phyloP scores from a whole-genome alignment of 2,113 vertebrate genomes.

The Herpetotheres cachinnans region DNA sequence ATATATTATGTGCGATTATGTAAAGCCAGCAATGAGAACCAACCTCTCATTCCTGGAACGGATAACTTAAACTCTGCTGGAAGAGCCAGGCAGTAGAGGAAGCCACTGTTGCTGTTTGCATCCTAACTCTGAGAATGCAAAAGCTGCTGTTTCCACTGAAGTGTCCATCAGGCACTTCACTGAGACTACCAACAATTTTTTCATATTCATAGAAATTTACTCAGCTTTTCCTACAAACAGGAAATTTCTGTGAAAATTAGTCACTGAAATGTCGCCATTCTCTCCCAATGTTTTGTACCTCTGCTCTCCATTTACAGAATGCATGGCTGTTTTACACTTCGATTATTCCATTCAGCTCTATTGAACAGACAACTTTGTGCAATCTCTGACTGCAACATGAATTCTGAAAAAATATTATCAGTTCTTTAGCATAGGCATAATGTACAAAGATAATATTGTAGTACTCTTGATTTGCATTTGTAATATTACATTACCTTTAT shows the following conservation, averaged over 20 bases:
- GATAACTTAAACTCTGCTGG: background rate
- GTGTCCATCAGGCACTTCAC: background rate
- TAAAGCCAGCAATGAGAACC: background rate
- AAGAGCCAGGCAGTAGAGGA: background rate
- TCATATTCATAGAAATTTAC: background rate
- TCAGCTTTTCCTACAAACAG: background rate
- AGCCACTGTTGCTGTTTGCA: background rate
- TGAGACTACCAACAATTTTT: background rate
- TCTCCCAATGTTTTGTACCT: background rate
- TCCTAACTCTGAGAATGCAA: background rate
- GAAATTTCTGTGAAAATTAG: background rate
- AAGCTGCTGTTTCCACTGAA: background rate
- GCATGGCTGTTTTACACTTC: background rate
- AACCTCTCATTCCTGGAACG: background rate
- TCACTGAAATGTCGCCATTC: background rate
- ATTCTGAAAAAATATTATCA: background rate
- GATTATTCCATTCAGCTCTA: background rate
- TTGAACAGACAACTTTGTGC: background rate
- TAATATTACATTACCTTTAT: background rate
- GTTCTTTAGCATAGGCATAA: background rate
- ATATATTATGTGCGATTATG: fast-evolving
- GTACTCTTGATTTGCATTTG: background rate
- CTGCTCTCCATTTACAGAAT: background rate
- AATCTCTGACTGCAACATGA: background rate
- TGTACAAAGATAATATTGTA: background rate